A percentile compares a stretch with the other conserved stretches of the same genome.
These are phyloP conservation scores for Cydia strobilella DNA, from an alignment of 1,140 invertebrate species.

Conservation along the genomic window DNA sequence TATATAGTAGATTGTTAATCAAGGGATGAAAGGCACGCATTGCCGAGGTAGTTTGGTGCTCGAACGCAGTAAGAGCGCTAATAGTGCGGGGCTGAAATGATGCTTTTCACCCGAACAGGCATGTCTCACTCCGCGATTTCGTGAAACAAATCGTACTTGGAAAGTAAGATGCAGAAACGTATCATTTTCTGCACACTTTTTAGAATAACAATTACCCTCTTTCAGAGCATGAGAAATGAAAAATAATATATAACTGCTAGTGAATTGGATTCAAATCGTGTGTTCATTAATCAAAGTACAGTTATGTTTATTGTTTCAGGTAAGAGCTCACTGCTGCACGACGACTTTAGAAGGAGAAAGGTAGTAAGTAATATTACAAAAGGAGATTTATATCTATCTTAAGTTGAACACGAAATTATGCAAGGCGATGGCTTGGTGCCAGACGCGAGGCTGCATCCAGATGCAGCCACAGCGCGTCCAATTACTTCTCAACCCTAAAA, in stretches of 20 bases:
- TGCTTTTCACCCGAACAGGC: no score
- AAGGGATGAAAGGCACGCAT: no score
- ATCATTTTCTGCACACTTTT: no score
- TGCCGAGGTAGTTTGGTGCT: no score
- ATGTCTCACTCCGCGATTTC: no score
- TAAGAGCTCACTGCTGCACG: background rate
- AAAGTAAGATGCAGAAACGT: no score
- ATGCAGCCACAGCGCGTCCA: conserved; percentile 67
- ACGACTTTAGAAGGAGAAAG: background rate
- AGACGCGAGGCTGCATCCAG: conserved; percentile 63
- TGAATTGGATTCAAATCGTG: background rate
- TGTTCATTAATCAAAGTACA: background rate
- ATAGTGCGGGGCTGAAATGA: no score
- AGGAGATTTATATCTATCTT: conserved; percentile 47
- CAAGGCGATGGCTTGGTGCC: conserved; percentile 64
- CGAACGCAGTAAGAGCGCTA: no score
- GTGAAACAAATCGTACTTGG: no score
- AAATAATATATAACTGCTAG: conserved; percentile 13
- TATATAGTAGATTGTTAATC: no score
- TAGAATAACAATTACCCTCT: no score
- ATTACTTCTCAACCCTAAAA: conserved; percentile 76
- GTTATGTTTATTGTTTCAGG: conserved; percentile 24
- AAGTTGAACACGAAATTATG: conserved; percentile 63
- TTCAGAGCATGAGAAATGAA: no score
- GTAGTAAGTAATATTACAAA: conserved; percentile 32